Percentiles rank a stretch among this genome's conserved stretches.
Evolutionary conservation across 2,113 vertebrate species (phyloP).

Genomic region (Megaleporinus macrocephalus): DNA sequence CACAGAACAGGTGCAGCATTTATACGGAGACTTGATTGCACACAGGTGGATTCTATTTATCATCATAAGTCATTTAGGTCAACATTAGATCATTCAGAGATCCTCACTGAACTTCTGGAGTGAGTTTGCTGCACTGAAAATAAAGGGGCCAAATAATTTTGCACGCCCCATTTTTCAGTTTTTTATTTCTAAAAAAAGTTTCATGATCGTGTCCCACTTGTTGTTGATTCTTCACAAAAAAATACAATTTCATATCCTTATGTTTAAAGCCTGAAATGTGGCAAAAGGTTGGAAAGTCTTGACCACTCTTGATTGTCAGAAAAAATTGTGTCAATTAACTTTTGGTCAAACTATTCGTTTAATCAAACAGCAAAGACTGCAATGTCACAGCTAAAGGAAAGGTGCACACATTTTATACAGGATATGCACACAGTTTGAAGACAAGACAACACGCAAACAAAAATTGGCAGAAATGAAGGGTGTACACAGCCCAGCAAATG

Average conservation of each 20-base stretch:
- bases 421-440: neutral
- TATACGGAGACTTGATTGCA: slow-evolving; percentile 60
- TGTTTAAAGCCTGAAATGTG: too few species aligned
- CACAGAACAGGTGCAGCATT: too few species aligned
- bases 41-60: slow-evolving; percentile 57
- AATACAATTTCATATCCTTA: too few species aligned
- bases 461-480: slow-evolving; percentile 13
- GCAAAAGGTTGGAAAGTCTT: too few species aligned
- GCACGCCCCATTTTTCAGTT: too few species aligned
- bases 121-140: too few species aligned
- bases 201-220: too few species aligned
- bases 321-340: neutral
- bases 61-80: slow-evolving; percentile 33
- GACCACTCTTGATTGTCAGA: neutral
- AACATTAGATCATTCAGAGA: too few species aligned
- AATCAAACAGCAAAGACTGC: neutral
- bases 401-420: neutral
- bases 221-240: too few species aligned
- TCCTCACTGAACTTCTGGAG: too few species aligned
- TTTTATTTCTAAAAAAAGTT: too few species aligned
- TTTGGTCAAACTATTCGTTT: neutral
- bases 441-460: slow-evolving; percentile 10
- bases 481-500: slow-evolving; percentile 6
- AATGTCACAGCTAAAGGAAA: neutral
- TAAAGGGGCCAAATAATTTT: too few species aligned